Percentiles rank a stretch among this genome's conserved stretches.
Evolutionary conservation across 1,140 invertebrate genomes (phyloP).

Genomic region (Leguminivora glycinivorella): DNA sequence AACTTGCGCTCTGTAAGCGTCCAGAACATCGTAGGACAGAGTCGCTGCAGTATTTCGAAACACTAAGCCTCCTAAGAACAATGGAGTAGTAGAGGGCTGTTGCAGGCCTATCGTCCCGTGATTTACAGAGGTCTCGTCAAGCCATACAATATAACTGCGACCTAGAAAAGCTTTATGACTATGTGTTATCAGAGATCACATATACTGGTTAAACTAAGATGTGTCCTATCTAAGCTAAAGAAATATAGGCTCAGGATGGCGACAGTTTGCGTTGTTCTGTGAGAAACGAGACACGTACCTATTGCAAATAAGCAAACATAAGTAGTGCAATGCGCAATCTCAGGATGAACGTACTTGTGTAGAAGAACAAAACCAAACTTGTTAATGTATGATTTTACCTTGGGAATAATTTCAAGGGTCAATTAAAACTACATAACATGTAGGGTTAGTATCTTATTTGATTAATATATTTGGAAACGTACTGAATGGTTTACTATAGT

Average conservation of each 20-base stretch:
- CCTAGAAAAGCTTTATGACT: not conserved
- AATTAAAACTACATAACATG: too few species aligned
- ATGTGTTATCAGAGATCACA: not conserved
- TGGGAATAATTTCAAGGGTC: too few species aligned
- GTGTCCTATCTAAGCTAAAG: not conserved
- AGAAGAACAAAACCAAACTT: too few species aligned
- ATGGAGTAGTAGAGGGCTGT: slow-evolving; percentile 4
- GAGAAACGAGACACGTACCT: not conserved
- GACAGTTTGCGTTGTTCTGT: not conserved
- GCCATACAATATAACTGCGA: not conserved
- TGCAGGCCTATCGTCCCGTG: not conserved
- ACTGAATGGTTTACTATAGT: not conserved
- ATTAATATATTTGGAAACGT: too few species aligned
- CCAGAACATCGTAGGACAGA: not conserved
- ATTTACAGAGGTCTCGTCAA: not conserved
- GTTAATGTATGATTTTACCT: too few species aligned
- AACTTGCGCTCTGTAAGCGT: not conserved
- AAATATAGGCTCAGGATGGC: not conserved
- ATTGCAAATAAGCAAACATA: not conserved
- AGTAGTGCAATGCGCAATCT: not conserved
- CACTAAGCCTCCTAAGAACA: not conserved
- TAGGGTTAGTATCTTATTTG: too few species aligned
- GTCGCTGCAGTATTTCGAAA: not conserved
- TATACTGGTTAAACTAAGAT: not conserved
- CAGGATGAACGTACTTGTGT: not conserved